These are phyloP conservation scores for Melikaiella ostensackeni DNA, from an alignment of 2,888 invertebrate genomes.

Conservation along the genomic window DNA sequence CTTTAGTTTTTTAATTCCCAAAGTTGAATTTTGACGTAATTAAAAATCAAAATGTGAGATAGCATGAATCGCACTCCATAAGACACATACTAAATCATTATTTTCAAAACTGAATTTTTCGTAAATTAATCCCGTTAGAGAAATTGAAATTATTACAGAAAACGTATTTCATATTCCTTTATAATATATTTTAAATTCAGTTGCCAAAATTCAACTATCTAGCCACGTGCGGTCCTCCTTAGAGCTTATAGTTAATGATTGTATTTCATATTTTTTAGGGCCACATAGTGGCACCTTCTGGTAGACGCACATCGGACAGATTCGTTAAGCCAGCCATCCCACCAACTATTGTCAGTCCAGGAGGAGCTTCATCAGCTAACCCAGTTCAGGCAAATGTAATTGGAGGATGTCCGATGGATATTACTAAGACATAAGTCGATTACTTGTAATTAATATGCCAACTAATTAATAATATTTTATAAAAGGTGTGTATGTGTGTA, in stretches of 20 bases:
- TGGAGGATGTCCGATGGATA: conserved; percentile 76
- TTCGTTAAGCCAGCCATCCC: conserved; percentile 93
- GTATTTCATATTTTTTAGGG: conserved; percentile 60
- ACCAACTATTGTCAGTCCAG: conserved; percentile 78
- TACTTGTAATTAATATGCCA: conserved; percentile 51
- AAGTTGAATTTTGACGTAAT: too few species aligned
- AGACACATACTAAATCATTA: too few species aligned
- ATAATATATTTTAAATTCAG: too few species aligned
- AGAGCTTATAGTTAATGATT: conserved; percentile 14
- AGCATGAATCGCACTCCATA: too few species aligned
- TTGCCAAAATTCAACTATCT: too few species aligned
- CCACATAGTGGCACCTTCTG: conserved; percentile 73
- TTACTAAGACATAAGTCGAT: conserved; percentile 73
- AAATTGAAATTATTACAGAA: too few species aligned
- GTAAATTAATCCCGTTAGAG: too few species aligned
- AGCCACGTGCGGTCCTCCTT: too few species aligned
- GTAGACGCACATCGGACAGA: conserved; percentile 86
- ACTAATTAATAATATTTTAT: conserved; percentile 60
- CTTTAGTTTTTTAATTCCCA: too few species aligned
- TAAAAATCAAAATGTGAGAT: too few species aligned
- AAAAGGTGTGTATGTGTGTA: conserved; percentile 40
- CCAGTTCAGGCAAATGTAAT: conserved; percentile 56
- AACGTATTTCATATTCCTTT: too few species aligned
- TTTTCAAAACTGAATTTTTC: too few species aligned
- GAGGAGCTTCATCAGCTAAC: conserved; percentile 14